Evolutionary conservation across 2,888 invertebrate species (phyloP), one percentile per base, ranked within the genome.

Genomic region (Andrena trimmerana): DNA sequence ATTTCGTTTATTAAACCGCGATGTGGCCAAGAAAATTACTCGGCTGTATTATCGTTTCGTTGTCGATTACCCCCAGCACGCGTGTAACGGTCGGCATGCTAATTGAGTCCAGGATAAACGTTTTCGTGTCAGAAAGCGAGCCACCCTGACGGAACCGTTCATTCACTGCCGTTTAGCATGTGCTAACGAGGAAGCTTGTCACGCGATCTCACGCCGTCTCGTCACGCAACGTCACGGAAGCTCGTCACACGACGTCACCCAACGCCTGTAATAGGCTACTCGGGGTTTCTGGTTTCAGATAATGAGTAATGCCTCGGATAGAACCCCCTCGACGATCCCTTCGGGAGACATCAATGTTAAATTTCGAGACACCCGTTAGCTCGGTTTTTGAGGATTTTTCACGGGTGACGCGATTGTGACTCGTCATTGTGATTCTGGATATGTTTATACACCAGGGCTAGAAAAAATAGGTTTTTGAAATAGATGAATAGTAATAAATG

Each of bases 1-100:
- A 68, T 70, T 74, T 83, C 78, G 86, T 85, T 86, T 86, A 84
- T 84, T 76, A 86, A 86, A 84, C 78, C 76, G 36, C 76, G 60
- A n/a, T 20, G n/a, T 8, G 57, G 73, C 50, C 71, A 31, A 69
- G 48, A 54, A 81, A 77, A 77, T 81, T 50, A 78, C 54, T 72
- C 78, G 72, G 57, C 78, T 83, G 75, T 72, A 75, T 86, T 86
- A 83, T 78, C 85, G 80, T 85, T 85, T 81, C 31, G 80, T 66
- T 75, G 75, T 82, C 42, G 74, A 71, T 85, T 69, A 66, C 29
- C 60, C 20, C 57, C 48, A 20, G 54, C 71, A 27, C 59, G 71
- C 54, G 76, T 74, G 59, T 54, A 65, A 69, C 60, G 73, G 74
- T 36, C 31, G 67, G 66, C 71, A 86, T 68, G 81, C 71, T 84